Percentiles rank a stretch among this genome's conserved stretches.
phyloP scores from a whole-genome alignment of 1,140 invertebrate genomes.

The Berghia stephanieae region DNA sequence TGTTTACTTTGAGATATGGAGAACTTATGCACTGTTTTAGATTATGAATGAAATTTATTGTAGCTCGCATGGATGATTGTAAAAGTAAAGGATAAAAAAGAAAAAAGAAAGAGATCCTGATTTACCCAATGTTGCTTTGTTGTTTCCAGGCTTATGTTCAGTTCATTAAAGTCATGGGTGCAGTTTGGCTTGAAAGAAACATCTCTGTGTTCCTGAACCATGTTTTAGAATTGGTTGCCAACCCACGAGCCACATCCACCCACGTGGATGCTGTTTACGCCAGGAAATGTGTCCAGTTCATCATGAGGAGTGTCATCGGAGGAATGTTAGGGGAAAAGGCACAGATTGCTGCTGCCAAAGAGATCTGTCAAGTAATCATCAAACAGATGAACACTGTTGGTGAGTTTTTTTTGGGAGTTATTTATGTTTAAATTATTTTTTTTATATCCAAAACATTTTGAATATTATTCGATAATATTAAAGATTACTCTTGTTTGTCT shows the following conservation, averaged over 20 bases:
- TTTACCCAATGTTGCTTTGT: no score
- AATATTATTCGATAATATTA: no score
- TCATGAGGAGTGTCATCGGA: conserved; percentile 89
- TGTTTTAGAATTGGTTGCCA: conserved; percentile 88
- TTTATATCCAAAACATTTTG: no score
- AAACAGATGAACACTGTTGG: conserved; percentile 86
- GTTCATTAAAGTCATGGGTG: conserved; percentile 90
- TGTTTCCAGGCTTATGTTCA: conserved; percentile 87
- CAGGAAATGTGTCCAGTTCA: conserved; percentile 96
- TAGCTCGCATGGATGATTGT: no score
- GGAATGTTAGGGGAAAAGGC: conserved; percentile 95
- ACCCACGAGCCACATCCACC: conserved; percentile 89
- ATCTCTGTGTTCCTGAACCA: conserved; percentile 86
- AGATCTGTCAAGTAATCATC: conserved; percentile 89
- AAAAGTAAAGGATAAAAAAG: no score
- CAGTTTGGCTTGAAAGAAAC: conserved; percentile 93
- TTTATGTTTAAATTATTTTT: background rate
- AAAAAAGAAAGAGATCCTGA: background rate
- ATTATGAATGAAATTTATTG: no score
- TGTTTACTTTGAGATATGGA: no score
- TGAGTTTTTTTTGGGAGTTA: conserved; percentile 32
- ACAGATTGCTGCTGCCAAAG: conserved; percentile 90
- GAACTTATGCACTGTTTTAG: no score
- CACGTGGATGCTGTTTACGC: conserved; percentile 98
- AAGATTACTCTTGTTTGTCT: no score